Conservation (phyloP, 2,888 invertebrate species). For the Lycaena phlaeas region DNA sequence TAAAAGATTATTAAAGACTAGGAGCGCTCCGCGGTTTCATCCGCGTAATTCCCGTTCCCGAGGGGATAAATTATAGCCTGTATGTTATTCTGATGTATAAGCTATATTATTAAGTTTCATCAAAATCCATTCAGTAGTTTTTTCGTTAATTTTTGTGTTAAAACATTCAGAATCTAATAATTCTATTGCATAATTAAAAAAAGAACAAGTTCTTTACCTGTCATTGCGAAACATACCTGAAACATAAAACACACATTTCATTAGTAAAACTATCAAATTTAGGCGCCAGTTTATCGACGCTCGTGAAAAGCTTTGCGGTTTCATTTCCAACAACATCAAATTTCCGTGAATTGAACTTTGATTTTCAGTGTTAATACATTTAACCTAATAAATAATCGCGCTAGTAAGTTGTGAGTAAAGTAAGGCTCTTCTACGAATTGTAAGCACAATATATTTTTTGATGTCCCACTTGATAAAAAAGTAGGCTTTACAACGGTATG, state of each 20-base stretch:
- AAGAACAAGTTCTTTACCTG: conserved; percentile 8
- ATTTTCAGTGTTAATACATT: background rate
- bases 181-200: background rate
- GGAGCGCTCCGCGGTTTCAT: too few relatives aligned
- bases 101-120: too few relatives aligned
- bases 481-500: background rate
- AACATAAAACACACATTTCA: conserved; percentile 16
- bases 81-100: too few relatives aligned
- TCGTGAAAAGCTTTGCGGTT: background rate
- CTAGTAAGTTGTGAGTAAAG: too few relatives aligned
- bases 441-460: background rate
- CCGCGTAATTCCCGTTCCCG: too few relatives aligned
- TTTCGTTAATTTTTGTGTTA: too few relatives aligned
- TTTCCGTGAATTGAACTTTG: background rate
- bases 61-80: too few relatives aligned
- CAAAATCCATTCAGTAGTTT: too few relatives aligned
- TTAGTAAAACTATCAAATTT: conserved; percentile 1
- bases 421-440: background rate
- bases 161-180: too few relatives aligned
- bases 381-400: background rate
- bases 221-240: conserved; percentile 25
- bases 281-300: background rate
- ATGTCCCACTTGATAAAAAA: conserved; percentile 4
- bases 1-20: too few relatives aligned
- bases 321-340: background rate